Evolutionary conservation across 2,113 vertebrate genomes (phyloP).

Genomic region (Elaphurus davidianus): DNA sequence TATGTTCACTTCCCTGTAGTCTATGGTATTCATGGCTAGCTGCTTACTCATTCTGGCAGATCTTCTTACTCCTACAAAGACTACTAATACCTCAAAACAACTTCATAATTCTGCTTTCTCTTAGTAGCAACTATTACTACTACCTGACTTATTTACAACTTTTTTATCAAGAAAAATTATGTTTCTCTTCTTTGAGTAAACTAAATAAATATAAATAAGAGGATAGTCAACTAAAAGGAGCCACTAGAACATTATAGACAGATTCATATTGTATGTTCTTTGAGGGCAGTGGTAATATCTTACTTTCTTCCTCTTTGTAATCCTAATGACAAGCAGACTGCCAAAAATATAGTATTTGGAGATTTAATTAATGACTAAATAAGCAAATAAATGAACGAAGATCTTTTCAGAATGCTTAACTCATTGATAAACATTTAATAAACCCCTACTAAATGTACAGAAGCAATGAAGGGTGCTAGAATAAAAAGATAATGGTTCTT

Average conservation of each 20-base stretch:
- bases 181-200: slow-evolving; percentile 19
- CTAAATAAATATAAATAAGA: neutral
- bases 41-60: neutral
- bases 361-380: neutral
- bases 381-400: neutral
- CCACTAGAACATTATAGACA: neutral
- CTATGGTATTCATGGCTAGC: neutral
- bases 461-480: neutral
- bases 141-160: neutral
- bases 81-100: neutral
- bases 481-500: slow-evolving; percentile 14
- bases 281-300: neutral
- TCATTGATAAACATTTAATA: neutral
- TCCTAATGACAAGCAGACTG: neutral
- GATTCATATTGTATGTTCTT: neutral
- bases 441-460: neutral
- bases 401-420: neutral
- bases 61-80: neutral
- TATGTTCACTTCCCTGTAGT: neutral
- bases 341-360: neutral
- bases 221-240: neutral
- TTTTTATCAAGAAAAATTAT: neutral
- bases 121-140: neutral
- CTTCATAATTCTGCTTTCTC: neutral
- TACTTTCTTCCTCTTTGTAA: neutral